Base-by-base conservation (phyloP, 1,140 invertebrate genomes). In the Eurosta solidaginis region DNA sequence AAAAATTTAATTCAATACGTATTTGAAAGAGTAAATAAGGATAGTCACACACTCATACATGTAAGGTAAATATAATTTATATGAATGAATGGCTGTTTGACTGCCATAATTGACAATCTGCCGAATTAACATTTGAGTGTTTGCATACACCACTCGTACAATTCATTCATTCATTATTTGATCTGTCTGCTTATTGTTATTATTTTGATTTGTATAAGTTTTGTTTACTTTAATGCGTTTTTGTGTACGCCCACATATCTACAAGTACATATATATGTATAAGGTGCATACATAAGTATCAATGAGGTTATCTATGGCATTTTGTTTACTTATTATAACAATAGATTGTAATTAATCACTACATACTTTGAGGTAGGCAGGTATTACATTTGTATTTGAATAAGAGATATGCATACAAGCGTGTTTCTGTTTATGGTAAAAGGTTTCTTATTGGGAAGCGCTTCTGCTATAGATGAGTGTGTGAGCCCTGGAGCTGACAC, bases 251-350 rank as follows among this genome's bases (percentile, higher is more conserved):
- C 14, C 29, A 59, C 54, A 68, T 1, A 22, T 9, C 12, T 17
- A 33, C 50, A 25, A 22, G 9, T 22, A 52, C 20, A 52, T 52
- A 22, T 14, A 17, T 52, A 52, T 52, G 22, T 22, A 25, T 17
- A 22, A 22, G 20, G 50, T 54, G 14, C 27, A n/a, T n/a, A n/a
- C n/a, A n/a, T n/a, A n/a, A n/a, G 17, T 68, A 40, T 68, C 59
- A 36, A 33, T 68, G 29, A 20, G 22, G 36, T 40, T 68, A 36
- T 40, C 3, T 59, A 59, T 40, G 12, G 20, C 4, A 22, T 25
- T 68, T 68, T 68, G 59, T 40, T 68, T 68, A 20, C 59, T 68
- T 68, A 68, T 68, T 68, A 68, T 36, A 68, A 68, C 59, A 68
- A 68, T 68, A 27, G 33, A 1, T 68, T 68, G 59, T 68, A 68